phyloP scores from a whole-genome alignment of 1,140 invertebrate species.

The Dysdera silvatica region DNA sequence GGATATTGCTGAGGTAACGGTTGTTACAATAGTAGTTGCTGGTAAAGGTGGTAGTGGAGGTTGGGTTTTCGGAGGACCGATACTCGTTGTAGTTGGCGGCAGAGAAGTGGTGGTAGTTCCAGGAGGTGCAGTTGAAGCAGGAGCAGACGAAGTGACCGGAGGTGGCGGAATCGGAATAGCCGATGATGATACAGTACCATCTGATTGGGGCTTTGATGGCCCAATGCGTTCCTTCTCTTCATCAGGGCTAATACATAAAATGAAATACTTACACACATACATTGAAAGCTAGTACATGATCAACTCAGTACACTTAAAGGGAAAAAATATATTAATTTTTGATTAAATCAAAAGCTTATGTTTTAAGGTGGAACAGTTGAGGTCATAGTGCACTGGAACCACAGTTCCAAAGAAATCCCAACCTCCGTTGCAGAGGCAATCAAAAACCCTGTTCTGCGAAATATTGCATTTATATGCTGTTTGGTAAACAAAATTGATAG shows the following conservation, averaged over 20 bases:
- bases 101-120: constrained; percentile 21
- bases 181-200: constrained; percentile 59
- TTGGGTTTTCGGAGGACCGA: constrained; percentile 32
- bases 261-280: not conserved
- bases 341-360: too few species aligned
- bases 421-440: too few species aligned
- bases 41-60: constrained; percentile 32
- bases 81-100: constrained; percentile 24
- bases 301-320: not conserved
- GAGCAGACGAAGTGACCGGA: not conserved
- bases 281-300: not conserved
- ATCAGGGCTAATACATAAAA: constrained; percentile 54
- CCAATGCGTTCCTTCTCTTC: constrained; percentile 76
- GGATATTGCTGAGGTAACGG: too few species aligned
- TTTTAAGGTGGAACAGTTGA: too few species aligned
- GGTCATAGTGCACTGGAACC: too few species aligned
- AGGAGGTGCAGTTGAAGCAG: constrained; percentile 19
- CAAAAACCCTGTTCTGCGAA: too few species aligned
- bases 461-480: too few species aligned
- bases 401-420: too few species aligned
- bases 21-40: constrained; percentile 28
- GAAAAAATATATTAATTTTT: too few species aligned
- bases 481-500: too few species aligned
- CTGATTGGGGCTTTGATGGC: constrained; percentile 48
- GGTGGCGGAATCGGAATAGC: constrained; percentile 1